Evolutionary conservation across 1,140 invertebrate genomes (phyloP), one percentile per base, ranked within the genome.

Genomic region (Pseudobourletiella spinata): DNA sequence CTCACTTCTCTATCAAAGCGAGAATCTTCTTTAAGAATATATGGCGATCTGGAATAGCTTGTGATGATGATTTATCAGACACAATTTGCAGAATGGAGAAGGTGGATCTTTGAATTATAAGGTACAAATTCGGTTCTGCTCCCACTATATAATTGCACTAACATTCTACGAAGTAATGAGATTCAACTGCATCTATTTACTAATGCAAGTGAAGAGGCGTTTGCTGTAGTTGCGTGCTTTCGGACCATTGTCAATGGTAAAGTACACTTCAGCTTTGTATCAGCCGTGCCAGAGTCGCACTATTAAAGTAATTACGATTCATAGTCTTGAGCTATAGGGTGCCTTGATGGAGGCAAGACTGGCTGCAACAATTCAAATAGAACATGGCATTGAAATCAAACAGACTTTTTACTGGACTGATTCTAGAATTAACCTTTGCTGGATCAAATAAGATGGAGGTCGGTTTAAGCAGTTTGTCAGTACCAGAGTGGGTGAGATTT

Each of bases 251-350:
- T 0, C 11, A 24, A 35, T n/a, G 20, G n/a, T 16, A 3, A 32
- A 15, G 20, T 32, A 2, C 32, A n/a, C 18, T 18, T 20, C 0
- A 18, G n/a, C n/a, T 22, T 46, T 22, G 24, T 46, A 3, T 44
- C 29, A 48, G 59, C 18, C 63, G 64, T 51, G 56, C 56, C 14
- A 60, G 65, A 56, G 39, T 69, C 1, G 43, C 67, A 4, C 64
- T 58, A 1, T 28, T 60, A 0, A 59, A 64, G 18, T 15, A 18
- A 44, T 46, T 20, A 39, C 42, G 14, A 66, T 78, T 18, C 76
- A 76, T 0, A 61, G 74, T 26, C 59, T 77, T 2, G 75, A 79
- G 60, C 67, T 78, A 1, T 67, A 75, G 54, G 76, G 72, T 2
- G 75, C 76, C 1, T 44, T 76, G 0, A 29, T 76, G 8, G 73